Evolutionary conservation across 2,888 invertebrate species (phyloP).

Genomic region (Nephrocerus scutellatus): DNA sequence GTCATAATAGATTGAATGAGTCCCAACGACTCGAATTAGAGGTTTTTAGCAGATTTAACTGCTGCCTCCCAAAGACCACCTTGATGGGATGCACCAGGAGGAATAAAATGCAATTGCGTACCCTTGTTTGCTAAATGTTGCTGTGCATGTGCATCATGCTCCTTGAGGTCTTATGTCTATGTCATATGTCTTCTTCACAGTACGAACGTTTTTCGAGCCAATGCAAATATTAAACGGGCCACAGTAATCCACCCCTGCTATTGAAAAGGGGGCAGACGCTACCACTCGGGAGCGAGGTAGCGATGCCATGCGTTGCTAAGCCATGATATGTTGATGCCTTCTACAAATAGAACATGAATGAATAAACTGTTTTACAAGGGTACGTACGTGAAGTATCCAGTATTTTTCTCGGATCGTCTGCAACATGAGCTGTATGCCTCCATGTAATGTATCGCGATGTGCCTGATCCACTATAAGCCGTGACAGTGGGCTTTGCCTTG

Average conservation of each 20-base stretch:
- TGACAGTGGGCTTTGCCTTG: constrained; percentile 3
- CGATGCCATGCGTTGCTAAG: constrained; percentile 6
- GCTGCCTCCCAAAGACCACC: constrained; percentile 16
- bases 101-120: constrained; percentile 13
- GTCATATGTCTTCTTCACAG: too few relatives aligned
- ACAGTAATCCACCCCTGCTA: constrained; percentile 2
- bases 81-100: constrained; percentile 10
- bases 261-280: background rate
- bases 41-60: constrained; percentile 12
- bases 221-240: constrained; percentile 1
- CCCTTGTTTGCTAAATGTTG: constrained; percentile 9
- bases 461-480: constrained; percentile 4
- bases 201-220: too few relatives aligned
- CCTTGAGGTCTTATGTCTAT: constrained; percentile 2
- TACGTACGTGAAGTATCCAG: constrained; percentile 9
- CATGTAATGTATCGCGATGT: constrained; percentile 3
- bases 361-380: constrained; percentile 1
- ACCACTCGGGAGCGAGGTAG: background rate
- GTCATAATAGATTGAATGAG: constrained; percentile 4
- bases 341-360: constrained; percentile 2
- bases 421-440: constrained; percentile 9
- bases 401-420: constrained; percentile 8
- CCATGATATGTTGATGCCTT: background rate
- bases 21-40: constrained; percentile 6
- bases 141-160: background rate